Evolutionary conservation across 2,113 vertebrate genomes (phyloP), one percentile per base, ranked within the genome.

Genomic region (Charadrius vociferus): DNA sequence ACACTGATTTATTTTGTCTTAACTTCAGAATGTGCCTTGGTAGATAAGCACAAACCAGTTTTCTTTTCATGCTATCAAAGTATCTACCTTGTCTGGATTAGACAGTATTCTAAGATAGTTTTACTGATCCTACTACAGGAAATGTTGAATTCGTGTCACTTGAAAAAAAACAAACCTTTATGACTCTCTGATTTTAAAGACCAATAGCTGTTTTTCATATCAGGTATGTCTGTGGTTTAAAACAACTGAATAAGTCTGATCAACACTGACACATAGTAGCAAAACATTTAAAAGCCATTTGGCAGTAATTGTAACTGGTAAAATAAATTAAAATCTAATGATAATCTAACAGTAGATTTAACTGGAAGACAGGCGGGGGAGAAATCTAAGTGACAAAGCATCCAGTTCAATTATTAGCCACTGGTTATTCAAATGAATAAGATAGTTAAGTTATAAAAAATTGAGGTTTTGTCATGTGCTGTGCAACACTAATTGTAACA

Each of bases 1-100:
- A 80, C 81, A 70, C 79, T 88, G 61, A 96, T 98, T 97, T 91
- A 82, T 97, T 98, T 94, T 92, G 73, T 86, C 84, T 92, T 90
- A 88, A 81, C 81, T 72, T 80, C 94, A 93, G 84, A 92, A 43
- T 26, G 30, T 81, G 43, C 56, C 68, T 53, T 63, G 39, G 39
- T 63, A 78, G 47, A 77, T 93, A 96, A 95, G 75, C 59, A 92
- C 68, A 93, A 97, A 94, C 71, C 65, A 67, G 61, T 56, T 97
- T 96, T 88, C 74, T 93, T 97, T 86, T 96, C 71, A 62, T 88
- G 61, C 63, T 80, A 92, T 95, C 86, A 94, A 94, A 98, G 62
- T 75, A 87, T 79, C 72, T 97, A 67, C 89, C 59, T 92, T 85
- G 56, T 92, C 88, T 89, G 91, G 59, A 94, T 93, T 83, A 96